Percentiles rank a stretch among this genome's conserved stretches.
phyloP scores from a whole-genome alignment of 2,888 invertebrate species.

The Noctua janthina region DNA sequence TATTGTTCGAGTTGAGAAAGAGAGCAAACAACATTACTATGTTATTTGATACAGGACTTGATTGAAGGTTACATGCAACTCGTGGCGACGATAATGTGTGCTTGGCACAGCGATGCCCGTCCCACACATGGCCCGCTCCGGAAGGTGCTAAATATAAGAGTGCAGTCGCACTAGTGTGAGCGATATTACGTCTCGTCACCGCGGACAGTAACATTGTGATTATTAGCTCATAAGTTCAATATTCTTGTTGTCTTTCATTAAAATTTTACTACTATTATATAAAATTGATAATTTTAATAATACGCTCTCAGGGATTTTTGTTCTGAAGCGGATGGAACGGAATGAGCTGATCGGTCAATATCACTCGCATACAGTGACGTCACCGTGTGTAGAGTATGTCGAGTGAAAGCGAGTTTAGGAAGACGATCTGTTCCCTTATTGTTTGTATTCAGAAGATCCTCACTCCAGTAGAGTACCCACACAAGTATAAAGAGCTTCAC shows the following conservation, averaged over 20 bases:
- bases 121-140: neutral
- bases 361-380: conserved; percentile 17
- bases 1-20: neutral
- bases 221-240: conserved; percentile 62
- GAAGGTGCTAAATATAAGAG: conserved; percentile 76
- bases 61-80: neutral
- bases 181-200: conserved; percentile 22
- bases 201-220: conserved; percentile 55
- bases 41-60: neutral
- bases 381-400: neutral
- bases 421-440: conserved; percentile 27
- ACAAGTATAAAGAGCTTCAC: conserved; percentile 3
- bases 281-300: conserved; percentile 34
- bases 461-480: neutral
- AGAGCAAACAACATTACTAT: neutral
- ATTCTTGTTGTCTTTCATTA: conserved; percentile 63
- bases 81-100: neutral
- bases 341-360: conserved; percentile 8
- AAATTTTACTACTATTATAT: conserved; percentile 59
- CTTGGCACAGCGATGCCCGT: neutral
- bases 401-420: conserved; percentile 33
- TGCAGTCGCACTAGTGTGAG: conserved; percentile 33
- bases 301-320: conserved; percentile 8
- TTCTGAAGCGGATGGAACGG: conserved; percentile 13
- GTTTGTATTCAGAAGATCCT: neutral